These are phyloP conservation scores for Ivindomyrus marchei DNA, from an alignment of 2,113 vertebrate genomes.

Conservation along the genomic window DNA sequence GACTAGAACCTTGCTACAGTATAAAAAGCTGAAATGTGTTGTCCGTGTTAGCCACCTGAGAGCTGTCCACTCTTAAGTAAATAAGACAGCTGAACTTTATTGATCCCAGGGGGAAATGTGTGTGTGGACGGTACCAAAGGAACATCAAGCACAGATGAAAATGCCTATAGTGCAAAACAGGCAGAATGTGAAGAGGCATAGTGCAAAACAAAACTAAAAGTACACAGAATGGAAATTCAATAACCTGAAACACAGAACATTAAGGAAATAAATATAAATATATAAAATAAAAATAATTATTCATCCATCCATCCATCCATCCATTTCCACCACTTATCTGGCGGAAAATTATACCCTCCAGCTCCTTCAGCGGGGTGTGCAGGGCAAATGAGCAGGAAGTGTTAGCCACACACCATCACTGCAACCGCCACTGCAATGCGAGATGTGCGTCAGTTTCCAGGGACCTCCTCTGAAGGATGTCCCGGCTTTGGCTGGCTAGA, in stretches of 20 bases:
- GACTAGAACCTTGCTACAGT: neutral
- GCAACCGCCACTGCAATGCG: too few species aligned
- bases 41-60: neutral
- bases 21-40: neutral
- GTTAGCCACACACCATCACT: too few species aligned
- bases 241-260: neutral
- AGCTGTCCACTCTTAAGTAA: neutral
- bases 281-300: neutral
- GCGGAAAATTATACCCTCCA: neutral
- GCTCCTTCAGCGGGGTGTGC: neutral
- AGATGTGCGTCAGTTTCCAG: too few species aligned
- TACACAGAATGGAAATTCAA: neutral
- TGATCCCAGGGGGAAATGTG: neutral
- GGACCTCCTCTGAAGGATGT: too few species aligned
- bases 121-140: neutral
- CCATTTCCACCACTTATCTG: neutral
- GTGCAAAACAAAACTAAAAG: neutral
- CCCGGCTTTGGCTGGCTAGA: too few species aligned
- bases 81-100: neutral
- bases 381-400: too few species aligned
- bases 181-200: neutral
- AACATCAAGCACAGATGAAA: neutral
- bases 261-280: neutral
- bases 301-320: neutral
- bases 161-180: neutral